A percentile compares a stretch with the other conserved stretches of the same genome.
phyloP scores from a whole-genome alignment of 2,797 vertebrate species.

The Dallia pectoralis region DNA sequence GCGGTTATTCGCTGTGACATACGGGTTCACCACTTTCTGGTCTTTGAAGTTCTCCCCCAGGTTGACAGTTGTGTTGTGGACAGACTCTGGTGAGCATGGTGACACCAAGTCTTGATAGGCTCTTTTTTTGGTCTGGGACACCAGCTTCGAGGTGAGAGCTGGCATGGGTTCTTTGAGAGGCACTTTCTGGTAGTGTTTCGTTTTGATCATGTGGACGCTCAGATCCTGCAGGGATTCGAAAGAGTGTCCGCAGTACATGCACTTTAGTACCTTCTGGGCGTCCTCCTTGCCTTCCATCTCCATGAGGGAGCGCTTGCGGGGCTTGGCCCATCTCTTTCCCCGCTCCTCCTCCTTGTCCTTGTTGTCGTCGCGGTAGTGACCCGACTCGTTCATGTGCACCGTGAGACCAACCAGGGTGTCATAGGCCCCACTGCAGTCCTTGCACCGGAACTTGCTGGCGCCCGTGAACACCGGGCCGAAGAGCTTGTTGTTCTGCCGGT shows the following conservation, averaged over 20 bases:
- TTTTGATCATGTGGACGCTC: slow-evolving; percentile 99
- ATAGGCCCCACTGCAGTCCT: slow-evolving; percentile 96
- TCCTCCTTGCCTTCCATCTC: slow-evolving; percentile 99
- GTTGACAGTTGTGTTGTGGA: slow-evolving; percentile 68
- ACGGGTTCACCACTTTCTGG: slow-evolving; percentile 91
- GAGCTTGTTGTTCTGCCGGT: slow-evolving; percentile 96
- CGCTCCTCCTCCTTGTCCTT: slow-evolving; percentile 90
- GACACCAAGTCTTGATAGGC: slow-evolving; percentile 88
- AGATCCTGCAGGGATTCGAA: slow-evolving; percentile 98
- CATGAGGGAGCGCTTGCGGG: slow-evolving; percentile 93
- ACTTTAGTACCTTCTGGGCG: slow-evolving; percentile 97
- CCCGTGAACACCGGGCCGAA: slow-evolving; percentile 97
- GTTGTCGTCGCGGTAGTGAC: slow-evolving; percentile 98
- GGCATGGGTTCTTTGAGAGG: slow-evolving; percentile 99
- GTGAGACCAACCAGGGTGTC: slow-evolving; percentile 97
- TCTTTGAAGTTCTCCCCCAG: slow-evolving; percentile 86
- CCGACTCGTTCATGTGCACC: slow-evolving; percentile 98
- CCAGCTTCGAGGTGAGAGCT: slow-evolving; percentile 89
- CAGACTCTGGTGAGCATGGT: slow-evolving; percentile 91
- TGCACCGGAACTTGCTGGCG: slow-evolving; percentile 97
- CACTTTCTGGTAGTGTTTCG: slow-evolving; percentile 99
- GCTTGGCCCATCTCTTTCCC: slow-evolving; percentile 94
- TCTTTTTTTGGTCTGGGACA: slow-evolving; percentile 94
- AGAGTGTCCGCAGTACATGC: slow-evolving; percentile 99
- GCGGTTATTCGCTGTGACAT: slow-evolving; percentile 96